These are phyloP conservation scores for Andrena bucephala DNA, from an alignment of 2,888 invertebrate species.

Conservation along the genomic window DNA sequence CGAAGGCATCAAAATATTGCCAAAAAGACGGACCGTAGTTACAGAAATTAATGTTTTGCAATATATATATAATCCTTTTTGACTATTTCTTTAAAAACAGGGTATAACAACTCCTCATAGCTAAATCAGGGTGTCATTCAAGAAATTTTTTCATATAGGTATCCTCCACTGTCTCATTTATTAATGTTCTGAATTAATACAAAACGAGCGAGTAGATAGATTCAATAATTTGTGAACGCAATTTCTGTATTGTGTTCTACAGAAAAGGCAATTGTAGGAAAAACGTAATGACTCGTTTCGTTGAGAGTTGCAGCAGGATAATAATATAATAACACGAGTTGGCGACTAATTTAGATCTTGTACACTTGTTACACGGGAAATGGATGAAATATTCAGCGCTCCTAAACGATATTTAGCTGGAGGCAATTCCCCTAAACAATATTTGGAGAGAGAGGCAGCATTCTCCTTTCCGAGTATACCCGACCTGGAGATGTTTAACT, in stretches of 20 bases:
- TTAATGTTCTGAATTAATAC: neutral
- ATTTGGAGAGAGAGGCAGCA: conserved; percentile 13
- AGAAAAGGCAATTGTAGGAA: neutral
- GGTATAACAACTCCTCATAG: too few species aligned
- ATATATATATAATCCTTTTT: too few species aligned
- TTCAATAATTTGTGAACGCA: conserved; percentile 1
- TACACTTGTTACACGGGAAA: neutral
- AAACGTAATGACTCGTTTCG: neutral
- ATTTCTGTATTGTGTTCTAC: conserved; percentile 5
- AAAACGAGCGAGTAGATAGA: neutral
- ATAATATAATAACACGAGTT: neutral
- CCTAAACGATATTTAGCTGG: conserved; percentile 23
- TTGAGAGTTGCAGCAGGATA: neutral
- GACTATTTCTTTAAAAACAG: too few species aligned
- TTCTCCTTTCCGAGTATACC: conserved; percentile 19
- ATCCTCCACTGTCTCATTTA: too few species aligned
- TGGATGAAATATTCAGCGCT: conserved; percentile 17
- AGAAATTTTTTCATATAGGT: too few species aligned
- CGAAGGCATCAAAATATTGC: too few species aligned
- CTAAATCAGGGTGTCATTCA: too few species aligned
- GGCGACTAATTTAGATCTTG: neutral
- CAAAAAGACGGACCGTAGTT: too few species aligned
- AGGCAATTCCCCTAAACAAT: conserved; percentile 31
- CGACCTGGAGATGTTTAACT: conserved; percentile 19
- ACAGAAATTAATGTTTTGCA: too few species aligned